Evolutionary conservation across 2,888 invertebrate species (phyloP).

Genomic region (Drepanosiphum platanoidis): DNA sequence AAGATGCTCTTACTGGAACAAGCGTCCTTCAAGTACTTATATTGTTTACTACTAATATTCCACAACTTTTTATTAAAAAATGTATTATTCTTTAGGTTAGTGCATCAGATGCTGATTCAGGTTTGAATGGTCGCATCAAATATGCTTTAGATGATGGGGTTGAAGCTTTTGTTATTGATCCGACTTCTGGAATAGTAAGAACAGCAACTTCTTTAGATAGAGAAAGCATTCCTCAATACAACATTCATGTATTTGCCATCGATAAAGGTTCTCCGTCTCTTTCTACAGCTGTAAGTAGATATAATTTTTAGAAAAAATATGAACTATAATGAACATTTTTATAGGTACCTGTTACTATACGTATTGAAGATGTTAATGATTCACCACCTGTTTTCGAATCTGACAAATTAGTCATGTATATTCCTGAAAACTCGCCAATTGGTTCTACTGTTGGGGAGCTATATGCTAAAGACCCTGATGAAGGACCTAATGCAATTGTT

Average conservation of each 20-base stretch:
- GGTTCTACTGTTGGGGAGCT: slow-evolving; percentile 93
- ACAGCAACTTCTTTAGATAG: slow-evolving; percentile 91
- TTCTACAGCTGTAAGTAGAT: slow-evolving; percentile 71
- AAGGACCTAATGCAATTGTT: slow-evolving; percentile 89
- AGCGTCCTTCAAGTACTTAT: slow-evolving; percentile 67
- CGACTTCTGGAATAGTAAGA: slow-evolving; percentile 89
- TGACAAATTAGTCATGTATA: slow-evolving; percentile 86
- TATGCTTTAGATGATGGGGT: slow-evolving; percentile 81
- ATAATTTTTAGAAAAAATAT: neutral
- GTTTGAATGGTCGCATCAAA: slow-evolving; percentile 86
- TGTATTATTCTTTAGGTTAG: slow-evolving; percentile 72
- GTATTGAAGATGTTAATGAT: slow-evolving; percentile 89
- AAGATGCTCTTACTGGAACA: slow-evolving; percentile 85
- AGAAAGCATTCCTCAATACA: slow-evolving; percentile 87
- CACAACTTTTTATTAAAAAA: neutral
- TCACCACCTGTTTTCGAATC: slow-evolving; percentile 90
- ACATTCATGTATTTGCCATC: slow-evolving; percentile 85
- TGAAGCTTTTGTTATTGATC: slow-evolving; percentile 91
- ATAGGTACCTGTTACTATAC: slow-evolving; percentile 79
- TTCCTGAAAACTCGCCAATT: slow-evolving; percentile 95
- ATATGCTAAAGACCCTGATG: slow-evolving; percentile 90
- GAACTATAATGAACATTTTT: slow-evolving; percentile 56
- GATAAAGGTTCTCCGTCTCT: slow-evolving; percentile 87
- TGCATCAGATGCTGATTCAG: slow-evolving; percentile 86
- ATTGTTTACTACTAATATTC: neutral